phyloP scores from a whole-genome alignment of 2,888 invertebrate species.

The Hydraecia micacea region DNA sequence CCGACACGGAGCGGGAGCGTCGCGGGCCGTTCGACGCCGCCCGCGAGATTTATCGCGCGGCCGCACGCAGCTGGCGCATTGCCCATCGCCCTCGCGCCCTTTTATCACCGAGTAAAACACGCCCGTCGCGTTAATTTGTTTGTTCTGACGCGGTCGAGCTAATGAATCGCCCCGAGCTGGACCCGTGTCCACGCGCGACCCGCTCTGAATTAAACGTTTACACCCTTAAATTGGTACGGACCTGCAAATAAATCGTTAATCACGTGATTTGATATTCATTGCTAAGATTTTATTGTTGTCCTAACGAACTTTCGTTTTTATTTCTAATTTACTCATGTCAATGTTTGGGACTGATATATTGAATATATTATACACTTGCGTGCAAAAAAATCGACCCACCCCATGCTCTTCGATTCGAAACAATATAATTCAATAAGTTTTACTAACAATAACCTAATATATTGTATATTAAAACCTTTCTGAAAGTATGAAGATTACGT shows the following conservation, averaged over 20 bases:
- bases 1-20: slow-evolving; percentile 50
- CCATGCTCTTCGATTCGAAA: too few species aligned
- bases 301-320: slow-evolving; percentile 46
- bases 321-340: slow-evolving; percentile 2
- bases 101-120: slow-evolving; percentile 88
- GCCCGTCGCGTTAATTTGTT: slow-evolving; percentile 89
- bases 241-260: slow-evolving; percentile 87
- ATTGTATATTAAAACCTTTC: too few species aligned
- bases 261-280: slow-evolving; percentile 76
- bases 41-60: slow-evolving; percentile 83
- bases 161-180: slow-evolving; percentile 88
- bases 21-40: slow-evolving; percentile 65
- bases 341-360: neutral
- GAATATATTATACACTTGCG: too few species aligned
- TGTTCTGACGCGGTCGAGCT: slow-evolving; percentile 88
- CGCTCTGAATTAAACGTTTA: slow-evolving; percentile 85
- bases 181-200: slow-evolving; percentile 85
- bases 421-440: too few species aligned
- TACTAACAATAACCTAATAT: too few species aligned
- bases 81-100: slow-evolving; percentile 86
- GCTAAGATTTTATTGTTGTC: slow-evolving; percentile 68
- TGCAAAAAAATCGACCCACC: too few species aligned
- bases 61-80: slow-evolving; percentile 86
- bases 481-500: too few species aligned
- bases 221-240: slow-evolving; percentile 84